These are phyloP conservation scores for Candidula unifasciata DNA, from an alignment of 2,888 invertebrate species.

Conservation along the genomic window DNA sequence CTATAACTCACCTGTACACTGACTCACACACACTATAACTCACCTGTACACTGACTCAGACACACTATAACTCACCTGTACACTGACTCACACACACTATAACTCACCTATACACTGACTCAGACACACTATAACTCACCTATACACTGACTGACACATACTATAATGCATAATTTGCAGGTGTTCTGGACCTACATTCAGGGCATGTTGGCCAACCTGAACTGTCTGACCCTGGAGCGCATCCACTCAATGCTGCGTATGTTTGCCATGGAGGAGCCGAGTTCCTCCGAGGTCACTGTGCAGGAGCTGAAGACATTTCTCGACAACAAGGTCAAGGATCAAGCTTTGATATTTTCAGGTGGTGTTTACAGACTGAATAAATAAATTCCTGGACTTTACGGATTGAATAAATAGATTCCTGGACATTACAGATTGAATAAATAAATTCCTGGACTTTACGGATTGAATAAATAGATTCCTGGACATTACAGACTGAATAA, in stretches of 20 bases:
- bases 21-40: no score
- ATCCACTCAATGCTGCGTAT: constrained; percentile 97
- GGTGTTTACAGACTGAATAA: constrained; percentile 90
- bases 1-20: no score
- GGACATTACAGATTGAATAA: constrained; percentile 89
- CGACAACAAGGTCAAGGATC: constrained; percentile 94
- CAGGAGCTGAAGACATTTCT: constrained; percentile 92
- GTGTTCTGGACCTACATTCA: constrained; percentile 97
- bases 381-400: constrained; percentile 21
- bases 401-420: no score
- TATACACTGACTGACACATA: no score
- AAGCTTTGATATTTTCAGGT: constrained; percentile 89
- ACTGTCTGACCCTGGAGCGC: constrained; percentile 91
- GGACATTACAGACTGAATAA: constrained; percentile 89
- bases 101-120: no score
- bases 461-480: no score
- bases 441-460: constrained; percentile 21
- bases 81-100: no score
- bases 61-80: neutral
- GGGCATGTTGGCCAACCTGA: constrained; percentile 96
- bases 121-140: neutral
- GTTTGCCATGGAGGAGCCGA: constrained; percentile 95
- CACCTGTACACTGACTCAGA: neutral
- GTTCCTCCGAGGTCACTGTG: constrained; percentile 87
- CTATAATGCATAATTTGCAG: constrained; percentile 72